Evolutionary conservation across 2,113 vertebrate genomes (phyloP), one percentile per base, ranked within the genome.

Genomic region (Chloebia gouldiae): DNA sequence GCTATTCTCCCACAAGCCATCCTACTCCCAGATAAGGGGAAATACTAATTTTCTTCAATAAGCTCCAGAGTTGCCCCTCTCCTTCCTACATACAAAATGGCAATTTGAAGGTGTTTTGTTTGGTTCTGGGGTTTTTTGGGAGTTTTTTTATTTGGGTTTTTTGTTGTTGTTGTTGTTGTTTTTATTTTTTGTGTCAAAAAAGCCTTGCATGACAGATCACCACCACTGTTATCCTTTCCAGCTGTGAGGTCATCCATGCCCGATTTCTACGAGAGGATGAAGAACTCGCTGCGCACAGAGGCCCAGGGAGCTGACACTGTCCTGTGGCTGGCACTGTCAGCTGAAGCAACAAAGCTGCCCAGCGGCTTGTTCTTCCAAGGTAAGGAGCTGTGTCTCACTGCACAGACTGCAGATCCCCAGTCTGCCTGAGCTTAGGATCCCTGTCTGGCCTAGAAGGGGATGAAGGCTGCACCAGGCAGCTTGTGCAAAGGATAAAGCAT

Each of bases 311-410:
- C 98, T 0, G 99, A 99, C 95, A 98, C 98, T 0, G 80, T 94
- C 17, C 94, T 98, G 20, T 99, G 98, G 98, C 78, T 98, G 50
- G 98, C 98, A 0, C 50, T 97, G 4, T 97, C 98, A 8, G 25
- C 97, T 5, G 96, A 97, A 6, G 97, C 97, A 49, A 1, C 44
- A 2, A 90, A 94, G 57, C 96, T 98, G 31, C 96, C 96, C 1
- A 99, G 98, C 0, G 98, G 98, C 45, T 96, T 96, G 64, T 98
- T 98, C 97, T 99, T 99, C 95, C 98, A 98, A 95, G 98, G 98
- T 98, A 66, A 97, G 97, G 49, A 12, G 31, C 22, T 39, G 44
- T 11, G 35, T n/a, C 39, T 39, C 35, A 27, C 17, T 13, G n/a
- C 1, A 0, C 5, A 37, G 17, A 33, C 24, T 60, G 66, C 30